These are phyloP conservation scores for Gouania willdenowi DNA, from an alignment of 2,797 vertebrate species.

Conservation along the genomic window DNA sequence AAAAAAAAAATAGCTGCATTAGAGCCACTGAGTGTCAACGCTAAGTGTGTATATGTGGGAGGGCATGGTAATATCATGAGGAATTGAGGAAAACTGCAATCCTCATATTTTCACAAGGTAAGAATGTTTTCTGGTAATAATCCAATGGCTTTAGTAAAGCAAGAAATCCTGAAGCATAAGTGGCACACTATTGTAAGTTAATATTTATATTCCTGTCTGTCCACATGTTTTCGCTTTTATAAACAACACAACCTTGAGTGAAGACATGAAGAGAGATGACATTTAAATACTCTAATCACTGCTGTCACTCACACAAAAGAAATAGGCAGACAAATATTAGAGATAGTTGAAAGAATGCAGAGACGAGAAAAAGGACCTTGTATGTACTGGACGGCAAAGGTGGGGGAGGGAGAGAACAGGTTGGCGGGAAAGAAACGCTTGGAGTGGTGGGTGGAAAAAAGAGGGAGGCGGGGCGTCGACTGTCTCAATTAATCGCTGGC, in stretches of 20 bases:
- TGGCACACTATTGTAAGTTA: constrained; percentile 21
- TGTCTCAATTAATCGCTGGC: constrained; percentile 51
- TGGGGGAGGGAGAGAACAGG: constrained; percentile 41
- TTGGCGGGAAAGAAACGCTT: constrained; percentile 42
- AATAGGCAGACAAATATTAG: constrained; percentile 42
- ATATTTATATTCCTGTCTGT: constrained; percentile 37
- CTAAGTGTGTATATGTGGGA: background rate
- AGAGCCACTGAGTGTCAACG: background rate
- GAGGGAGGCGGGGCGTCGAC: constrained; percentile 25
- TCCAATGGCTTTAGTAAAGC: too few relatives aligned
- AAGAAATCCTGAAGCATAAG: constrained; percentile 6
- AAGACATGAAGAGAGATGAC: constrained; percentile 3
- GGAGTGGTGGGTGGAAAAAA: constrained; percentile 27
- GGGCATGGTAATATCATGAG: background rate
- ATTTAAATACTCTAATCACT: constrained; percentile 57
- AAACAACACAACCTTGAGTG: constrained; percentile 65
- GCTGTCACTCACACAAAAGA: constrained; percentile 67
- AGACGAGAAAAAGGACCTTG: constrained; percentile 55
- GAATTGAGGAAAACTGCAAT: constrained; percentile 4
- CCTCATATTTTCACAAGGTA: background rate
- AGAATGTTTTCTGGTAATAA: too few relatives aligned
- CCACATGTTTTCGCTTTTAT: constrained; percentile 45
- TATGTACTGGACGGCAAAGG: constrained; percentile 40
- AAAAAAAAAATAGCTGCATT: constrained; percentile 31
- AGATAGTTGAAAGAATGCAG: constrained; percentile 25